Conservation (phyloP, 1,140 invertebrate species). For the Muscidifurax raptorellus region DNA sequence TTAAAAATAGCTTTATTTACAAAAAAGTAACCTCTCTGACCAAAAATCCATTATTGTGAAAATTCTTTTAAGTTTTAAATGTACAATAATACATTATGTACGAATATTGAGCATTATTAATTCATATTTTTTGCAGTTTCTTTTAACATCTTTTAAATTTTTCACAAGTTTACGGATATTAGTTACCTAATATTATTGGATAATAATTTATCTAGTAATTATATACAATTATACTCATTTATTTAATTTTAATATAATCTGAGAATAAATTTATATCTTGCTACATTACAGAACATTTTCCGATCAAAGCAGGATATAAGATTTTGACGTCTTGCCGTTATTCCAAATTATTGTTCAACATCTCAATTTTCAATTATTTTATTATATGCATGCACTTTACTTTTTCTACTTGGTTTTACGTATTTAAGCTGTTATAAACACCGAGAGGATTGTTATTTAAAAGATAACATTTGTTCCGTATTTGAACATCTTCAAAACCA, state of each 20-base stretch:
- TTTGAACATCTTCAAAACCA: too few species aligned
- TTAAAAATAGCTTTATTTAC: too few species aligned
- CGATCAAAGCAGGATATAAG: background rate
- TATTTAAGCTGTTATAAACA: too few species aligned
- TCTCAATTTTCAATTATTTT: background rate
- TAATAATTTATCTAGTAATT: background rate
- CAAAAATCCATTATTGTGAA: too few species aligned
- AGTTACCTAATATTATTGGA: background rate
- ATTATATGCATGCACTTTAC: too few species aligned
- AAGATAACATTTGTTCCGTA: too few species aligned
- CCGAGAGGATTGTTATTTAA: too few species aligned
- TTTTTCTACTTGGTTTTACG: too few species aligned
- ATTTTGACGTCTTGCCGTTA: background rate
- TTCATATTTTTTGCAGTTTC: conserved; percentile 52
- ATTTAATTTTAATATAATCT: background rate
- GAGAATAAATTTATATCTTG: background rate
- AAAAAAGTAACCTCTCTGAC: too few species aligned
- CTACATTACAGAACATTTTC: background rate
- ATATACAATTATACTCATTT: background rate
- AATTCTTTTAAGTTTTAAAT: too few species aligned
- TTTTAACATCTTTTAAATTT: conserved; percentile 72
- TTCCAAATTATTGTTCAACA: background rate
- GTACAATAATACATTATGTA: background rate
- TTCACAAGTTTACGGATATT: conserved; percentile 71
- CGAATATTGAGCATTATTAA: conserved; percentile 7